Evolutionary conservation across 2,797 vertebrate genomes (phyloP).

Genomic region (Cuniculus paca): DNA sequence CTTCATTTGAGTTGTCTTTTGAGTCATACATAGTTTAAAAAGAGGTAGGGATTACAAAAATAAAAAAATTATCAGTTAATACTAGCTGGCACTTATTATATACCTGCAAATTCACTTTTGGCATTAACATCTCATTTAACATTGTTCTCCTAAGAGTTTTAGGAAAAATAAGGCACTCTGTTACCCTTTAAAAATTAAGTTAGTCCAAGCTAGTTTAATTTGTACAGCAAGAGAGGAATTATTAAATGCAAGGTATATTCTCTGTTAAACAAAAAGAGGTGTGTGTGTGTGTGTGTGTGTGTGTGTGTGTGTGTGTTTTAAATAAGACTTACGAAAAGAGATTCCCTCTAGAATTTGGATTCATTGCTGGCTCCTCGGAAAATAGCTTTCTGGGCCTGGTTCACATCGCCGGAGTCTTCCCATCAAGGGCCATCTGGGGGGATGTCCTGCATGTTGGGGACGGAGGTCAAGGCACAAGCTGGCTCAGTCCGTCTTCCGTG

Average conservation of each 20-base stretch:
- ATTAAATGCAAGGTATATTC: background rate
- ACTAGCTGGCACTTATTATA: background rate
- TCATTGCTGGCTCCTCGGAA: background rate
- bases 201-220: conserved; percentile 83
- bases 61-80: background rate
- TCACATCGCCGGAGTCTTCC: background rate
- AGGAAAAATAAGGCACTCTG: conserved; percentile 9
- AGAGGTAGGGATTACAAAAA: conserved; percentile 55
- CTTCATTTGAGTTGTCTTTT: conserved; percentile 60
- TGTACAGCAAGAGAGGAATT: conserved; percentile 37
- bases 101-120: conserved; percentile 45
- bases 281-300: background rate
- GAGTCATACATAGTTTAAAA: conserved; percentile 75
- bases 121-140: conserved; percentile 14
- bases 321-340: conserved; percentile 38
- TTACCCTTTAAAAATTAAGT: conserved; percentile 72
- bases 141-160: conserved; percentile 40
- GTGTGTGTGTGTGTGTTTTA: background rate
- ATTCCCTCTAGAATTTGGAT: background rate
- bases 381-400: conserved; percentile 5
- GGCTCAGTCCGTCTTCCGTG: background rate
- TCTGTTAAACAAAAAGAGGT: background rate
- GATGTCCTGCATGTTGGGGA: background rate
- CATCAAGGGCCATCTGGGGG: too few relatives aligned
- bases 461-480: background rate